These are phyloP conservation scores for Grallaria varia DNA, from an alignment of 2,113 vertebrate genomes.

Conservation along the genomic window DNA sequence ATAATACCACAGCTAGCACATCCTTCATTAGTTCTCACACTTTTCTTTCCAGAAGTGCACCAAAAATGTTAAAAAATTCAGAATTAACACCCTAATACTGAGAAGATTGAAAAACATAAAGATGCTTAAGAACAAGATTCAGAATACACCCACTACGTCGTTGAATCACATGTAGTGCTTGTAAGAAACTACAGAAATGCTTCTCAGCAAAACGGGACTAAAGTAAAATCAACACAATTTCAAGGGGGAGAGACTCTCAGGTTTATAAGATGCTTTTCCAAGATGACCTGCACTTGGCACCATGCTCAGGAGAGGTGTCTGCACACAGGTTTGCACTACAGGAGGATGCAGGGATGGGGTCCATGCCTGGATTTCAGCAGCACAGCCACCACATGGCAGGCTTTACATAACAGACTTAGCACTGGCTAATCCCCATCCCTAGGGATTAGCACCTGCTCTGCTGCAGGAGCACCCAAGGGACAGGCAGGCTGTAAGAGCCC, in stretches of 20 bases:
- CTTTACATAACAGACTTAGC: neutral
- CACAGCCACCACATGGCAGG: constrained; percentile 42
- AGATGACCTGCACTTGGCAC: neutral
- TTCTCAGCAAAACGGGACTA: neutral
- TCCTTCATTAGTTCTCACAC: neutral
- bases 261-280: neutral
- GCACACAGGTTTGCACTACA: neutral
- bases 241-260: neutral
- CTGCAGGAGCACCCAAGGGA: neutral
- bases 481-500: neutral
- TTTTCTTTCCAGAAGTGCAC: neutral
- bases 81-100: neutral
- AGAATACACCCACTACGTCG: neutral
- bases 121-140: neutral
- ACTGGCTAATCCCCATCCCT: accelerated
- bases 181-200: neutral
- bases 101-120: neutral
- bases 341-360: neutral
- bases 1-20: neutral
- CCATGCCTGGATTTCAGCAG: neutral
- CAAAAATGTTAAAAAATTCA: neutral
- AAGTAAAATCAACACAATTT: neutral
- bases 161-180: neutral
- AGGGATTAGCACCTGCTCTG: neutral
- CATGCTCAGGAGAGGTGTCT: neutral